These are phyloP conservation scores for Callorhinus ursinus DNA, from an alignment of 2,113 vertebrate species.

Conservation along the genomic window DNA sequence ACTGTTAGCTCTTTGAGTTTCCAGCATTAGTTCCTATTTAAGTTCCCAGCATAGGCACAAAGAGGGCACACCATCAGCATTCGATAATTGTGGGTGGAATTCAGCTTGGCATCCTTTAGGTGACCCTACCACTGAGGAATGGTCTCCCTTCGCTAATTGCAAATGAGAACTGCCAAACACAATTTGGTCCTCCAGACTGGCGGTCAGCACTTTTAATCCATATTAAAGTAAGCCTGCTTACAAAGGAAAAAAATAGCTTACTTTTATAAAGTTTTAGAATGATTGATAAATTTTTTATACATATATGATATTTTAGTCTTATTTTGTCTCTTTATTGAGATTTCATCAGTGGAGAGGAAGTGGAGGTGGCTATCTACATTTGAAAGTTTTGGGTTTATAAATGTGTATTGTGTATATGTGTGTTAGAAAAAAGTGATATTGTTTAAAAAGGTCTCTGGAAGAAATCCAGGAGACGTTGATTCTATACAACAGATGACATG, in stretches of 20 bases:
- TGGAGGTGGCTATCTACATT: background rate
- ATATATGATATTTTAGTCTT: conserved; percentile 63
- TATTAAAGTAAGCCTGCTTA: conserved; percentile 57
- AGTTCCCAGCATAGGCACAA: background rate
- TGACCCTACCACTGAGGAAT: background rate
- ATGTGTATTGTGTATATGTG: background rate
- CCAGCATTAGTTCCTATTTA: background rate
- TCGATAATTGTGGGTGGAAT: background rate
- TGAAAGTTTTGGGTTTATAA: conserved; percentile 29
- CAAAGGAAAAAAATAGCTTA: conserved; percentile 49
- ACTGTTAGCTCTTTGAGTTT: background rate
- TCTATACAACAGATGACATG: background rate
- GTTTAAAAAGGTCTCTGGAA: conserved; percentile 27
- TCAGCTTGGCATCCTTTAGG: background rate
- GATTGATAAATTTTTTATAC: conserved; percentile 75
- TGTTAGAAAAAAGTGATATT: background rate
- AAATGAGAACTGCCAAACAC: conserved; percentile 60
- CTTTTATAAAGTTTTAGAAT: conserved; percentile 69
- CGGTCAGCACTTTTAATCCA: conserved; percentile 73
- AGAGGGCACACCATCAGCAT: background rate
- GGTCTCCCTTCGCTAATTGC: conserved; percentile 52
- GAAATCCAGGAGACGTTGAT: background rate
- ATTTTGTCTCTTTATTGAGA: conserved; percentile 61
- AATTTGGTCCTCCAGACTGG: conserved; percentile 62
- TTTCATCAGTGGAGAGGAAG: conserved; percentile 25